Evolutionary conservation across 2,797 vertebrate species (phyloP), one percentile per base, ranked within the genome.

Genomic region (Octomys mimax): DNA sequence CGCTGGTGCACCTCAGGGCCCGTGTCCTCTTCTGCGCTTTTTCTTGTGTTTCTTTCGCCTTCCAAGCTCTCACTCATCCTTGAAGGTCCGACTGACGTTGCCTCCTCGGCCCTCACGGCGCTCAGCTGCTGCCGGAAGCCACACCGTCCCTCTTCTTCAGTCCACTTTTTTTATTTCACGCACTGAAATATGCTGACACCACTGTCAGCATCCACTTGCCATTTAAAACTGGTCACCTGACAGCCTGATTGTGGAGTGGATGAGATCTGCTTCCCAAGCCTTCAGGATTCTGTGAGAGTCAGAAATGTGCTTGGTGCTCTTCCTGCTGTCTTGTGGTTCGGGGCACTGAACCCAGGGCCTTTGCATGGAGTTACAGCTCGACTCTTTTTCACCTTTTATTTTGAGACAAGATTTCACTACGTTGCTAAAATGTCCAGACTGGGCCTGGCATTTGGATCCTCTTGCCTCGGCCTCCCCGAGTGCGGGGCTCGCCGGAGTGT

Each of bases 221-320:
- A 3, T 73, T 33, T 90, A 39, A 91, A 82, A 49, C 59, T 8
- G 31, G 85, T 7, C 13, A 54, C 64, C 36, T 26, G 26, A 49
- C 24, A 0, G 0, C 64, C 36, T 26, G 26, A 49, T 24, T 1
- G 0, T 26, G 61, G 57, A 31, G 46, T 4, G 4, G 7, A 71
- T 57, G 7, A 33, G 77, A 28, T 33, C 42, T 77, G 5, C 64
- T 49, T 70, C 26, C 36, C 7, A 59, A 92, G 64, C 33, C 70
- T 77, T 70, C 28, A 3, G 64, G 80, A 78, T 68, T 54, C 22
- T 78, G 71, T 21, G 26, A 3, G 9, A 46, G 71, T 14, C 5
- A 31, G 49, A 77, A 46, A 46, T 39, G 18, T 77, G 19, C 36
- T n/a, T 16, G 66, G 33, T 24, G 21, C 36, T 24, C 36, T 36